These are phyloP conservation scores for Desmophyllum pertusum DNA, from an alignment of 92 coral and sea anemone species.

Conservation along the genomic window DNA sequence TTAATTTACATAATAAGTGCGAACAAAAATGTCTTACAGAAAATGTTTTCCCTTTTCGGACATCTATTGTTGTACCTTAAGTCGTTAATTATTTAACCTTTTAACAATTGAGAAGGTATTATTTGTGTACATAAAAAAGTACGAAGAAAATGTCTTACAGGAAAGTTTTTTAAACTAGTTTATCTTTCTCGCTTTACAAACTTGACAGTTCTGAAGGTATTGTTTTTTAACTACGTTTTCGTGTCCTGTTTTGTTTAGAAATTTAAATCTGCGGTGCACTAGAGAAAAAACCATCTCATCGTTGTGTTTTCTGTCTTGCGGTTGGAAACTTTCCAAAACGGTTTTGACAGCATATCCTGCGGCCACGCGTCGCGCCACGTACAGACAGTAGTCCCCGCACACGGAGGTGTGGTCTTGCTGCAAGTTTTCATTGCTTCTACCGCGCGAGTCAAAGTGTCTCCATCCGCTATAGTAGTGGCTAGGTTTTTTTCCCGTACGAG, in stretches of 20 bases:
- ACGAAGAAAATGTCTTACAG: background rate
- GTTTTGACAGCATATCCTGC: background rate
- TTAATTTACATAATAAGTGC: no score
- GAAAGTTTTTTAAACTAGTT: no score
- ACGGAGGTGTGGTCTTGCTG: background rate
- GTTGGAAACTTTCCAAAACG: background rate
- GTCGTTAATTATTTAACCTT: no score
- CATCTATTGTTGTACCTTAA: no score
- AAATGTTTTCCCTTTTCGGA: no score
- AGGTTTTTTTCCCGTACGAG: background rate
- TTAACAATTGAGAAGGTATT: no score
- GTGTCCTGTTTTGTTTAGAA: slow-evolving; percentile 4
- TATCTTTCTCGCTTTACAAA: background rate
- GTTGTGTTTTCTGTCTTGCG: background rate
- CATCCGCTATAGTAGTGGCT: background rate
- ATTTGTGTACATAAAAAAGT: no score
- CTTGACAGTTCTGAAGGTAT: slow-evolving; percentile 9
- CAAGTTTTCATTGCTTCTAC: background rate
- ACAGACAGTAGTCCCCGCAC: background rate
- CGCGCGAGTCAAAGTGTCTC: background rate
- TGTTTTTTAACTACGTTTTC: background rate
- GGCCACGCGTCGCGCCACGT: background rate
- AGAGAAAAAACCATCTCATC: background rate
- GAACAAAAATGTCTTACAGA: no score
- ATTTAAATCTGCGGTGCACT: background rate